A percentile compares a stretch with the other conserved stretches of the same genome.
Conservation (phyloP, 2,113 vertebrate species). For the Vulpes ferrilata region DNA sequence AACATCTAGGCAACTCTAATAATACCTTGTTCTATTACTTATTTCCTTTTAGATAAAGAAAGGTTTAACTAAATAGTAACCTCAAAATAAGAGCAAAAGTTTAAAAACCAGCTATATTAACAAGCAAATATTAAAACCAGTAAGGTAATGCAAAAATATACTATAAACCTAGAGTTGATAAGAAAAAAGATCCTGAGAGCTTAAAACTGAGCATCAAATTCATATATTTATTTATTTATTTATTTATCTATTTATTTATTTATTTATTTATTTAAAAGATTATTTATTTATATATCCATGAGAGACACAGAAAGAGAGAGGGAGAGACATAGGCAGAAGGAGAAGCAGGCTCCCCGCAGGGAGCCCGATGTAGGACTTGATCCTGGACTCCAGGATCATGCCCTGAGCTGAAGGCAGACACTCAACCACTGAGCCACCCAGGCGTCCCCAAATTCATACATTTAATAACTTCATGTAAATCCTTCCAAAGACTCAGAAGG, state of each 20-base stretch:
- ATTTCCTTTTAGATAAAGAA: constrained; percentile 28
- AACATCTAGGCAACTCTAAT: background rate
- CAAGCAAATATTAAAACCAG: constrained; percentile 20
- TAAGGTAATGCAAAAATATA: background rate
- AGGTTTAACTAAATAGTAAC: background rate
- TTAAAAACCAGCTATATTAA: background rate
- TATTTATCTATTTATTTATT: too few relatives aligned
- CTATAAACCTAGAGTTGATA: background rate
- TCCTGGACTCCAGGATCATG: too few relatives aligned
- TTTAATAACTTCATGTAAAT: constrained; percentile 25
- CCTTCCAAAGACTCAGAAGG: background rate
- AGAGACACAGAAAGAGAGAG: too few relatives aligned
- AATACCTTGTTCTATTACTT: constrained; percentile 27
- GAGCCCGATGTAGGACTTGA: too few relatives aligned
- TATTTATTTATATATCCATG: too few relatives aligned
- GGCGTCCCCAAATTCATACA: background rate
- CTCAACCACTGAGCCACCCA: too few relatives aligned
- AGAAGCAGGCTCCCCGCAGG: too few relatives aligned
- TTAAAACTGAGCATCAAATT: background rate
- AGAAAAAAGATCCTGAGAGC: background rate
- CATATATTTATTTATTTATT: too few relatives aligned
- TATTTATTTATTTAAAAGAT: too few relatives aligned
- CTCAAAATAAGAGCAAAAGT: background rate
- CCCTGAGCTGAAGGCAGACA: too few relatives aligned
- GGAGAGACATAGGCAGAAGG: too few relatives aligned